Base-by-base conservation (phyloP, 1,140 invertebrate species). In the Thrips palmi region DNA sequence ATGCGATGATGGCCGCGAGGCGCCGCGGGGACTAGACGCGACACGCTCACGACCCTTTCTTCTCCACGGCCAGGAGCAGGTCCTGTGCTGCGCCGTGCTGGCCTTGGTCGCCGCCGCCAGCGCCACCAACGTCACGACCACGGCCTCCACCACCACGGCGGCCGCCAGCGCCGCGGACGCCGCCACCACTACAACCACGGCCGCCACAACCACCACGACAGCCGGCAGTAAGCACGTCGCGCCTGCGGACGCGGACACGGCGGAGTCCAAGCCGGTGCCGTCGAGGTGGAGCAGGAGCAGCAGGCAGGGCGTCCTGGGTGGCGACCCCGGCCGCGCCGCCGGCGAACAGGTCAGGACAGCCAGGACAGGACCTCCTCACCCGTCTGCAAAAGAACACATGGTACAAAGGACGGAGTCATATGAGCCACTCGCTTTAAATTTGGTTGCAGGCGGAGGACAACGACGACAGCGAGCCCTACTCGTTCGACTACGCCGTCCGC, bases 361-460 rank as follows among this genome's bases (percentile, higher is more conserved):
- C n/a, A 19, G 27, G 2, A 39, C 42, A n/a, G 22, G 46, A 7
- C 54, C 51, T 19, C 49, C 49, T 23, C 12, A 17, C 25, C 31
- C 11, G 31, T 32, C 22, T 24, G 24, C 28, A 34, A 34, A 22
- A 34, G 25, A 34, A 32, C 29, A 24, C 21, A 23, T 20, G 20
- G 21, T 34, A 23, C 18, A n/a, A 32, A 24, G 21, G 2, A 14
- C 35, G n/a, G n/a, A n/a, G n/a, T n/a, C n/a, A n/a, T n/a, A n/a
- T n/a, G n/a, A n/a, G n/a, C n/a, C n/a, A n/a, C n/a, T 63, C 5
- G n/a, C n/a, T n/a, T n/a, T n/a, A n/a, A n/a, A n/a, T n/a, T n/a
- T n/a, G n/a, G n/a, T n/a, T n/a, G n/a, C n/a, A n/a, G n/a, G n/a
- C 63, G 0, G 71, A 77, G 51, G 65, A 71, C 15, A 64, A 68